These are phyloP conservation scores for Pteropus rufus DNA, from an alignment of 2,797 vertebrate genomes.

Conservation along the genomic window DNA sequence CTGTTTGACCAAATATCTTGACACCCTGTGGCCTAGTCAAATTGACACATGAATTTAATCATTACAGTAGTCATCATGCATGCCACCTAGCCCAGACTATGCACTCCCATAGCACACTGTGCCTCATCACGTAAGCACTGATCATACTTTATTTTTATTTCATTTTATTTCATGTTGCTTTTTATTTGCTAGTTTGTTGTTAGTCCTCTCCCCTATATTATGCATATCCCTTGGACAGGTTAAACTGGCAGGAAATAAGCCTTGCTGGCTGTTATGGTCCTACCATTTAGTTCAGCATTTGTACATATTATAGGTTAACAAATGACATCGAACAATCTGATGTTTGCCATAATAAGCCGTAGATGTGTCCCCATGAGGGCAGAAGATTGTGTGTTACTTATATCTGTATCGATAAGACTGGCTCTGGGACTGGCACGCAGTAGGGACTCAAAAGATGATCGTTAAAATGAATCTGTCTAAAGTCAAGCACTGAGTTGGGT, in stretches of 20 bases:
- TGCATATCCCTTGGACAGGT: neutral
- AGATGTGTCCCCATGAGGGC: neutral
- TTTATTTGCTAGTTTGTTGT: neutral
- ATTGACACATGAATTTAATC: neutral
- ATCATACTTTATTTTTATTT: neutral
- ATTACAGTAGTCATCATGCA: fast-evolving
- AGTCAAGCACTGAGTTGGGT: neutral
- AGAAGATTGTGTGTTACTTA: neutral
- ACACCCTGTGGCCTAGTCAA: neutral
- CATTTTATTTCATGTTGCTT: neutral
- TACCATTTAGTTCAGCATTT: neutral
- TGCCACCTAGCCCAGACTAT: neutral
- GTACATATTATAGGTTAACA: neutral
- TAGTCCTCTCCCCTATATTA: neutral
- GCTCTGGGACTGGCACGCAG: neutral
- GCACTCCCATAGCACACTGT: no score
- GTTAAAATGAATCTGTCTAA: neutral
- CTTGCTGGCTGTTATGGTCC: neutral
- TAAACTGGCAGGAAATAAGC: neutral
- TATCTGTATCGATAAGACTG: no score
- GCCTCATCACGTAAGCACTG: neutral
- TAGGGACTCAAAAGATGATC: neutral
- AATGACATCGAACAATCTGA: neutral
- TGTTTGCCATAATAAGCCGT: neutral
- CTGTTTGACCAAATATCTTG: neutral